A percentile compares a stretch with the other conserved stretches of the same genome.
phyloP scores from a whole-genome alignment of 2,797 vertebrate genomes.

The Lepus oiostolus region DNA sequence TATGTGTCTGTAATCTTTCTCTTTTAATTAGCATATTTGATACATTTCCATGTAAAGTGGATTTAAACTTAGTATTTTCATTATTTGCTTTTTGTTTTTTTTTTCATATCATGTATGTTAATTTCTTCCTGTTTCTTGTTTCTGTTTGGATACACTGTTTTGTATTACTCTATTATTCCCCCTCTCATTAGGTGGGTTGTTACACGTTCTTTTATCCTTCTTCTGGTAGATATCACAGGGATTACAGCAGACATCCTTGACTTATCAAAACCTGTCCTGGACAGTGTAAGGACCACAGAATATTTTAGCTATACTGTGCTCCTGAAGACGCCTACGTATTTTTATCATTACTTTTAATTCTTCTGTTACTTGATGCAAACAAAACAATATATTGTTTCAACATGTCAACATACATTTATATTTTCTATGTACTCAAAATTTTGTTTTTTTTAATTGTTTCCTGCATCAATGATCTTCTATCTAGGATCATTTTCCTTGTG shows the following conservation, averaged over 20 bases:
- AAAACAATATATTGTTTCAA: background rate
- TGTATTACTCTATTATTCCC: background rate
- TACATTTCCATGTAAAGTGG: background rate
- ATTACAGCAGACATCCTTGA: background rate
- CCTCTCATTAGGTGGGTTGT: background rate
- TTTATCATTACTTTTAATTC: conserved; percentile 18
- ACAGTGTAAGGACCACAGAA: background rate
- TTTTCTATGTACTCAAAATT: background rate
- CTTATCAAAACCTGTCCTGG: conserved; percentile 12
- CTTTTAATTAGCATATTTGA: conserved; percentile 9
- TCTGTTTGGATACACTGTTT: background rate
- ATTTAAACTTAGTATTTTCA: conserved; percentile 11
- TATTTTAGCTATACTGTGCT: background rate
- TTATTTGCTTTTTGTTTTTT: background rate
- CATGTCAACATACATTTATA: background rate
- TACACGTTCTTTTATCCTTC: background rate
- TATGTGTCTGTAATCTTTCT: background rate
- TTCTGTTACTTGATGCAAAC: conserved; percentile 1
- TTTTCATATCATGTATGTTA: background rate
- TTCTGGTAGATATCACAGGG: background rate
- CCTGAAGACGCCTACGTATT: background rate
- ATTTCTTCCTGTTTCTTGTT: background rate
- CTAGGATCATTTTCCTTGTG: background rate
- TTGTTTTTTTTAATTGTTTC: conserved; percentile 40
- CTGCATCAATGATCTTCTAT: background rate